Percentiles rank a stretch among this genome's conserved stretches.
These are phyloP conservation scores for Mesocricetus auratus DNA, from an alignment of 2,113 vertebrate genomes.

Conservation along the genomic window DNA sequence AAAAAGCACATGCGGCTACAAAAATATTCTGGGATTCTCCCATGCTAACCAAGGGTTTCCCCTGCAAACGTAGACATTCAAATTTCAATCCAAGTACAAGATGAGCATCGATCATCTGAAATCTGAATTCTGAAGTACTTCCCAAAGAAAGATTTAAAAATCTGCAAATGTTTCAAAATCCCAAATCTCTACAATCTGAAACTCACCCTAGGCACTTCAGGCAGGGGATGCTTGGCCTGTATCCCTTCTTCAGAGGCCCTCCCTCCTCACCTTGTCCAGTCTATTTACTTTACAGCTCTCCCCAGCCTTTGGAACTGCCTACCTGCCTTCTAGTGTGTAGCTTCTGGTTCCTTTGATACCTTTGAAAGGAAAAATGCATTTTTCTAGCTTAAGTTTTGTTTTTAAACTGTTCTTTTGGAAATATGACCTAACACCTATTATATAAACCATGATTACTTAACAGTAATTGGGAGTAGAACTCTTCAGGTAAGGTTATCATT, in stretches of 20 bases:
- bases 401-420: slow-evolving; percentile 54
- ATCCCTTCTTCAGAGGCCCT: background rate
- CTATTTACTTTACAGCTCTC: background rate
- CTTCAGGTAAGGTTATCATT: slow-evolving; percentile 12
- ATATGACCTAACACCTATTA: background rate
- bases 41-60: background rate
- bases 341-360: background rate
- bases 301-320: background rate
- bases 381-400: background rate
- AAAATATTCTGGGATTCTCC: background rate
- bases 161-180: background rate
- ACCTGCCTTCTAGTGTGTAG: background rate
- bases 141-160: background rate
- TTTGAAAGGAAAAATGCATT: slow-evolving; percentile 12
- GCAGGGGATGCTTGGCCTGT: background rate
- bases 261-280: background rate
- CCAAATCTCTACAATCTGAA: background rate
- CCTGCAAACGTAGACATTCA: background rate
- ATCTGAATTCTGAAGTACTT: background rate
- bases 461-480: slow-evolving; percentile 18
- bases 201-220: background rate
- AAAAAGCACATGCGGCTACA: background rate
- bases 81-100: background rate
- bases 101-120: background rate
- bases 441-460: background rate